Conservation (phyloP, 2,113 vertebrate species). For the Rhea pennata region DNA sequence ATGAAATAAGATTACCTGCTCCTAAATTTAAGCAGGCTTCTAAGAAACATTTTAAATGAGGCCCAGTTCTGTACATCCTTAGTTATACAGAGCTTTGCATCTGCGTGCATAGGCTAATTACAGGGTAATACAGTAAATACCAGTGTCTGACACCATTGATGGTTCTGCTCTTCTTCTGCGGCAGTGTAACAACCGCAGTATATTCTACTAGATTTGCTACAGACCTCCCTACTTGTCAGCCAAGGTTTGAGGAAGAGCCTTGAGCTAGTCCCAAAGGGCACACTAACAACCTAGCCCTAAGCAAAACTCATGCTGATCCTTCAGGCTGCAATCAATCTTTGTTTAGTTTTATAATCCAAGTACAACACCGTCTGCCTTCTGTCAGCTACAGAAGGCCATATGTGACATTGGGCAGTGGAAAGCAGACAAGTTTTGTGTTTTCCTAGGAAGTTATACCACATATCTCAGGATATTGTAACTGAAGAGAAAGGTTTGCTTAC, state of each 20-base stretch:
- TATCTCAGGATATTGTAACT: not conserved
- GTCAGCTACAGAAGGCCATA: constrained; percentile 13
- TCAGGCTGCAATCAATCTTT: constrained; percentile 14
- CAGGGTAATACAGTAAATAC: not conserved
- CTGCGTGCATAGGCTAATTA: not conserved
- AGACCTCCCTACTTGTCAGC: not conserved
- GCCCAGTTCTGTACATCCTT: rapidly evolving
- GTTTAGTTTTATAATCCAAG: constrained; percentile 1
- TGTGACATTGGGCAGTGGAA: not conserved
- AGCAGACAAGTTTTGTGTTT: not conserved
- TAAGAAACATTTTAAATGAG: not conserved
- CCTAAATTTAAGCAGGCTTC: not conserved
- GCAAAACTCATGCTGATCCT: constrained; percentile 7
- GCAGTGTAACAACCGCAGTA: not conserved
- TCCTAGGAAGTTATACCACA: not conserved
- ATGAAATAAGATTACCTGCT: not conserved
- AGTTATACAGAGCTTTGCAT: not conserved
- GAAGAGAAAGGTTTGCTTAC: not conserved
- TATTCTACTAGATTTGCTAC: not conserved
- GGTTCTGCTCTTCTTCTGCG: not conserved
- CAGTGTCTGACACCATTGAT: not conserved
- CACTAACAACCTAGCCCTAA: not conserved
- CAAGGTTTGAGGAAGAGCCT: not conserved
- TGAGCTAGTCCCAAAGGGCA: not conserved
- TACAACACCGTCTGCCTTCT: not conserved